A percentile compares a stretch with the other conserved stretches of the same genome.
These are phyloP conservation scores for Dendropsophus ebraccatus DNA, from an alignment of 2,113 vertebrate species.

Conservation along the genomic window DNA sequence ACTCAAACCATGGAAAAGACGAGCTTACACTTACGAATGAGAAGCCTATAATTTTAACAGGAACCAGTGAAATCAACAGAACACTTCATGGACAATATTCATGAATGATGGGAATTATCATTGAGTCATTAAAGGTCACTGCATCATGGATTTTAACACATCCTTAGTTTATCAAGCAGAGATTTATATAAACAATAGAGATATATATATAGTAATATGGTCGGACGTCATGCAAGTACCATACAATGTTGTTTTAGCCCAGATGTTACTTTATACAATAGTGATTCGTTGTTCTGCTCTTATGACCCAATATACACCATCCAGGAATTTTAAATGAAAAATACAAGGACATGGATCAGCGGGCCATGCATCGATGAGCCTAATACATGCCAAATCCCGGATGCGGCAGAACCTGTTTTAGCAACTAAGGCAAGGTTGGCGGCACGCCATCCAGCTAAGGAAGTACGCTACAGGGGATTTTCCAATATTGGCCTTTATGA, in stretches of 20 bases:
- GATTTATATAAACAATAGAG: too few species aligned
- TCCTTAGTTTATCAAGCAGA: background rate
- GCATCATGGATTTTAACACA: background rate
- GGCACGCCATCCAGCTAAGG: background rate
- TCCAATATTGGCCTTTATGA: background rate
- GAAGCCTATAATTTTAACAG: background rate
- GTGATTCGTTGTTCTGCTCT: background rate
- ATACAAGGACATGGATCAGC: background rate
- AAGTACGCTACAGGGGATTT: background rate
- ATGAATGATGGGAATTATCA: background rate
- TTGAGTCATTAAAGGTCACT: background rate
- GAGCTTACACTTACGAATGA: background rate
- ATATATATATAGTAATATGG: too few species aligned
- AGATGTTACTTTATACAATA: background rate
- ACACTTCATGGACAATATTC: background rate
- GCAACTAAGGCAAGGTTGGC: background rate
- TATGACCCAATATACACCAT: background rate
- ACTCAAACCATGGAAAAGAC: too few species aligned
- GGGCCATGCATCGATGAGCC: background rate
- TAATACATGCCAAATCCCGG: background rate
- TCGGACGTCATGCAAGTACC: background rate
- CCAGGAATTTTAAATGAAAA: background rate
- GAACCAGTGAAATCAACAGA: background rate
- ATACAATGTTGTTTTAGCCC: background rate
- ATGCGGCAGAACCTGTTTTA: background rate